phyloP scores from a whole-genome alignment of 2,113 vertebrate genomes.

The Vidua chalybeata region DNA sequence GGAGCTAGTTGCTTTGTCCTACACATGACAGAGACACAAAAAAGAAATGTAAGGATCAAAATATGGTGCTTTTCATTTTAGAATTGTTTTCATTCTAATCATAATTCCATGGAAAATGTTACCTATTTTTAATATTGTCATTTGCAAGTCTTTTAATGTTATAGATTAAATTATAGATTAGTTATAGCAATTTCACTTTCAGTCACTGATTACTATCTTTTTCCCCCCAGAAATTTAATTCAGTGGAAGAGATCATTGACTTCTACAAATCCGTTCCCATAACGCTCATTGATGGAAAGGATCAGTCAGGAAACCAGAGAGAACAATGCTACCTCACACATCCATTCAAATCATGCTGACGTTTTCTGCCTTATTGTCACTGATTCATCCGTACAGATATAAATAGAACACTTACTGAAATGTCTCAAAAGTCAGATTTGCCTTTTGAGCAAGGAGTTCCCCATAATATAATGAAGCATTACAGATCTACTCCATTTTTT shows the following conservation, averaged over 20 bases:
- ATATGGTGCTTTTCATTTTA: background rate
- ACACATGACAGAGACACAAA: background rate
- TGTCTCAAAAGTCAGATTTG: background rate
- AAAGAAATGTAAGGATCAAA: background rate
- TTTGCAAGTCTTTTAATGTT: background rate
- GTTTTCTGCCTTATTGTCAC: background rate
- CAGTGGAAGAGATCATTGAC: conserved; percentile 86
- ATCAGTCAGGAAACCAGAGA: conserved; percentile 43
- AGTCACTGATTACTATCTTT: background rate
- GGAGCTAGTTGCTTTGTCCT: background rate
- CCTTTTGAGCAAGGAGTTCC: background rate
- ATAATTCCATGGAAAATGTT: background rate
- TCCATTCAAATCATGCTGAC: conserved; percentile 45
- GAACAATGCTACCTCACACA: conserved; percentile 80
- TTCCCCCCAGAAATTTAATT: conserved; percentile 81
- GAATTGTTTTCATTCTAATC: background rate
- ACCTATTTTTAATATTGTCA: background rate
- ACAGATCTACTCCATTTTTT: background rate
- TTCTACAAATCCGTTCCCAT: conserved; percentile 86
- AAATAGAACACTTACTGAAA: background rate
- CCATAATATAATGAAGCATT: background rate
- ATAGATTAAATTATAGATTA: background rate
- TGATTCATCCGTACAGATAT: background rate
- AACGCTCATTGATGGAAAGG: conserved; percentile 82
- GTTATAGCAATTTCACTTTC: background rate